phyloP scores from a whole-genome alignment of 2,888 invertebrate genomes.

The Hoplodrina blanda region DNA sequence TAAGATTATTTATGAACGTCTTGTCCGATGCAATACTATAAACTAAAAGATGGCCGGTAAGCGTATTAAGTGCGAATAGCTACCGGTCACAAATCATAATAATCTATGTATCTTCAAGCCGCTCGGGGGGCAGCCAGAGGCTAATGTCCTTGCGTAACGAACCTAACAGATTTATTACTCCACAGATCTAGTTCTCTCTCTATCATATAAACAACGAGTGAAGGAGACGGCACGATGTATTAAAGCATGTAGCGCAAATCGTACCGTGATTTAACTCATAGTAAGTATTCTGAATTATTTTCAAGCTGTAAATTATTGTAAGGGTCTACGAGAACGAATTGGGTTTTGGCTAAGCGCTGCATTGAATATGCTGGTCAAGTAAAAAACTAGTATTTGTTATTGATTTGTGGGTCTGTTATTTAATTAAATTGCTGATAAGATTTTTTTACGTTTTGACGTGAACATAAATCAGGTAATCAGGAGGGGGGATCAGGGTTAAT shows the following conservation, averaged over 20 bases:
- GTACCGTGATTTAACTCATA: slow-evolving; percentile 50
- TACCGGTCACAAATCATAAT: slow-evolving; percentile 76
- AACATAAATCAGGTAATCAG: too few species aligned
- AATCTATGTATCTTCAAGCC: slow-evolving; percentile 72
- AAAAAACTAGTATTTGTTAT: slow-evolving; percentile 8
- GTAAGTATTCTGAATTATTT: slow-evolving; percentile 59
- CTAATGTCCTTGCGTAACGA: slow-evolving; percentile 76
- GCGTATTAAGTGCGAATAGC: slow-evolving; percentile 64
- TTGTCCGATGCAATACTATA: slow-evolving; percentile 45
- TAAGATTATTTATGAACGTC: slow-evolving; percentile 37
- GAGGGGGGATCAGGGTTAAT: too few species aligned
- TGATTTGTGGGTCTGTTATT: slow-evolving; percentile 15
- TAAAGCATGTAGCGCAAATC: slow-evolving; percentile 54
- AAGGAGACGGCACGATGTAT: slow-evolving; percentile 41
- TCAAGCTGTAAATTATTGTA: slow-evolving; percentile 54
- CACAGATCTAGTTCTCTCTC: slow-evolving; percentile 29
- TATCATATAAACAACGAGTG: slow-evolving; percentile 29
- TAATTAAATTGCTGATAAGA: neutral
- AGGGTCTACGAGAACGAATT: slow-evolving; percentile 52
- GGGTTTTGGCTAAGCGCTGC: slow-evolving; percentile 31
- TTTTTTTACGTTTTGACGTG: too few species aligned
- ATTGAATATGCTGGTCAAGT: slow-evolving; percentile 13
- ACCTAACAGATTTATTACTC: slow-evolving; percentile 75
- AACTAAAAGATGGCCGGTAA: slow-evolving; percentile 58
- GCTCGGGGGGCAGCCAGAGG: slow-evolving; percentile 65